These are phyloP conservation scores for Leucania comma DNA, from an alignment of 2,888 invertebrate species.

Conservation along the genomic window DNA sequence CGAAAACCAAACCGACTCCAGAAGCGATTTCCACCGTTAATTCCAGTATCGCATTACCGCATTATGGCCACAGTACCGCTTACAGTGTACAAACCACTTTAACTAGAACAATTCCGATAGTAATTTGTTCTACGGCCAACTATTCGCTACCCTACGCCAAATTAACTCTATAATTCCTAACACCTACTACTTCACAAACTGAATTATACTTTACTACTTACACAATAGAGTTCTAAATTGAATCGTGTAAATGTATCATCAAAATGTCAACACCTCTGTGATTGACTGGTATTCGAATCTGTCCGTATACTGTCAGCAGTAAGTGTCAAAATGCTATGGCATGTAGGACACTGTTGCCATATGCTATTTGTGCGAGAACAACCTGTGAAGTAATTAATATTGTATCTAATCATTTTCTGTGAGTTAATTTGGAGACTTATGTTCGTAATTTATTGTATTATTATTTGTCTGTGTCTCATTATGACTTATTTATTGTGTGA, in stretches of 20 bases:
- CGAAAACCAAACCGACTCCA: background rate
- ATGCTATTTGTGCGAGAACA: conserved; percentile 36
- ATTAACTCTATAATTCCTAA: conserved; percentile 50
- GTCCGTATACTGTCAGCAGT: conserved; percentile 37
- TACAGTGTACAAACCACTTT: conserved; percentile 35
- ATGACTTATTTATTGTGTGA: conserved; percentile 28
- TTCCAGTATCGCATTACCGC: conserved; percentile 16
- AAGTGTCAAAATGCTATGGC: conserved; percentile 35
- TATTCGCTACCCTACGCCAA: conserved; percentile 59
- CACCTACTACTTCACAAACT: conserved; percentile 25
- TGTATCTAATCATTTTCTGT: conserved; percentile 40
- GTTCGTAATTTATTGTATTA: conserved; percentile 45
- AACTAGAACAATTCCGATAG: conserved; percentile 45
- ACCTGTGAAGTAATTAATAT: conserved; percentile 59
- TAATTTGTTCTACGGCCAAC: conserved; percentile 61
- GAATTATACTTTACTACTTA: conserved; percentile 11
- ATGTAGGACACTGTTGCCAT: conserved; percentile 1
- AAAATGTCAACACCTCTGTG: conserved; percentile 52
- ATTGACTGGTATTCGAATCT: conserved; percentile 44
- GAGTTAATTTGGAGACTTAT: conserved; percentile 42
- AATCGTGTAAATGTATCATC: conserved; percentile 15
- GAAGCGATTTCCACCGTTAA: conserved; percentile 4
- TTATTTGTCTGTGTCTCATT: conserved; percentile 39
- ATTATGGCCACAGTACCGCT: conserved; percentile 14
- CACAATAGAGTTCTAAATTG: conserved; percentile 15